Evolutionary conservation across 1,140 invertebrate genomes (phyloP), one percentile per base, ranked within the genome.

Genomic region (Drosophila nigrodunni): DNA sequence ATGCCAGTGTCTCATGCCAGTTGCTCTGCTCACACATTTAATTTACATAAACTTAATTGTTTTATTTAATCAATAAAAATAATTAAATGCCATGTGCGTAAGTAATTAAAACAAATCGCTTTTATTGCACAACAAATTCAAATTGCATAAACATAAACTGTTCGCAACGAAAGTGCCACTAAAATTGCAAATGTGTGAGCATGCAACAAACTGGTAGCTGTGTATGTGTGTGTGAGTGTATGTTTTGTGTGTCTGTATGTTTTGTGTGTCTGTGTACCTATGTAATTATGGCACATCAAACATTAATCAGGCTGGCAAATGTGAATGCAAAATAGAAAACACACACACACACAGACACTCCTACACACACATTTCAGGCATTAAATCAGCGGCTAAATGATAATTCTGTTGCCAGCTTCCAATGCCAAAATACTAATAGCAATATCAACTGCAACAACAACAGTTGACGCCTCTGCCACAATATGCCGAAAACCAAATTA

Each of bases 51-150:
- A 88, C 85, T 90, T 89, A 90, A 89, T 89, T 89, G 85, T 89
- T 89, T 89, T 89, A 89, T 89, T 89, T 89, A 89, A 89, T 89
- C 86, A 89, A 89, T 89, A 89, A 89, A 87, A 89, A 89, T 89
- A 89, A 89, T 90, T 85, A 90, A 89, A 89, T 89, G 81, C 80
- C 85, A 89, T 89, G 85, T 89, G 86, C 85, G 86, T 89, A 86
- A 81, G 78, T 89, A 89, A 89, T 89, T 85, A 89, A 89, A 89
- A 90, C 85, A 89, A 89, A 89, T 89, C 86, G 86, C 61, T 89
- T 89, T 90, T 85, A 85, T 80, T 74, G 80, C 83, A 44, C 74
- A 67, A 55, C 76, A 88, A 88, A 89, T 89, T 89, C 85, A 83
- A 89, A 88, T 83, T 88, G 83, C 83, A 88, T 88, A 88, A 83